phyloP scores from a whole-genome alignment of 2,888 invertebrate species.

The Pseudoips prasinana region DNA sequence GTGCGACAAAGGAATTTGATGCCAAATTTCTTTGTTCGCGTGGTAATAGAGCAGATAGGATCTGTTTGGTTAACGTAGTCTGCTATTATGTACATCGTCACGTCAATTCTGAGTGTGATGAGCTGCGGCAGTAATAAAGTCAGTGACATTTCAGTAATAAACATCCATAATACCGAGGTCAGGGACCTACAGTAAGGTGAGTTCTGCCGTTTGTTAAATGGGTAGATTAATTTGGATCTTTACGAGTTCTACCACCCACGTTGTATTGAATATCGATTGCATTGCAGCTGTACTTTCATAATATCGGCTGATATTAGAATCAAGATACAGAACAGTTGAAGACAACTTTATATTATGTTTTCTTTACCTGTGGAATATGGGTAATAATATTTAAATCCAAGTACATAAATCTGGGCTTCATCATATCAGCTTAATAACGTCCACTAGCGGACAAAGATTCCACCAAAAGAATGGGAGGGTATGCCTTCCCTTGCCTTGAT shows the following conservation, averaged over 20 bases:
- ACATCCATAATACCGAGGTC: slow-evolving; percentile 20
- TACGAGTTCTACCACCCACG: slow-evolving; percentile 16
- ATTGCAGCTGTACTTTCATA: slow-evolving; percentile 4
- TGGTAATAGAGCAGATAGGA: slow-evolving; percentile 13
- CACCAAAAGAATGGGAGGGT: too few species aligned
- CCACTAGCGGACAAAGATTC: too few species aligned
- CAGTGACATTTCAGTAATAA: slow-evolving; percentile 22
- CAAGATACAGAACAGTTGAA: slow-evolving; percentile 33
- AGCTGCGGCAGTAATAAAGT: slow-evolving; percentile 17
- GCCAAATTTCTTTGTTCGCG: too few species aligned
- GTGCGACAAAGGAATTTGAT: too few species aligned
- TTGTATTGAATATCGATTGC: slow-evolving; percentile 19
- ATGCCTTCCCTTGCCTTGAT: too few species aligned
- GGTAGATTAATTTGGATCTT: slow-evolving; percentile 21
- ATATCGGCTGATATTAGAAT: not conserved
- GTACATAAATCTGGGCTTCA: too few species aligned
- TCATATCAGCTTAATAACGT: too few species aligned
- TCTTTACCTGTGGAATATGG: too few species aligned
- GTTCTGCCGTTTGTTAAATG: slow-evolving; percentile 20
- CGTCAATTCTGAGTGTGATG: slow-evolving; percentile 11
- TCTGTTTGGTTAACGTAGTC: slow-evolving; percentile 11
- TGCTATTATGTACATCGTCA: slow-evolving; percentile 9
- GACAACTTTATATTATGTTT: slow-evolving; percentile 30
- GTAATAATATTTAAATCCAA: too few species aligned
- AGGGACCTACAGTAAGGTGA: slow-evolving; percentile 19